These are phyloP conservation scores for Andrena chrysosceles DNA, from an alignment of 2,888 invertebrate genomes.

Conservation along the genomic window DNA sequence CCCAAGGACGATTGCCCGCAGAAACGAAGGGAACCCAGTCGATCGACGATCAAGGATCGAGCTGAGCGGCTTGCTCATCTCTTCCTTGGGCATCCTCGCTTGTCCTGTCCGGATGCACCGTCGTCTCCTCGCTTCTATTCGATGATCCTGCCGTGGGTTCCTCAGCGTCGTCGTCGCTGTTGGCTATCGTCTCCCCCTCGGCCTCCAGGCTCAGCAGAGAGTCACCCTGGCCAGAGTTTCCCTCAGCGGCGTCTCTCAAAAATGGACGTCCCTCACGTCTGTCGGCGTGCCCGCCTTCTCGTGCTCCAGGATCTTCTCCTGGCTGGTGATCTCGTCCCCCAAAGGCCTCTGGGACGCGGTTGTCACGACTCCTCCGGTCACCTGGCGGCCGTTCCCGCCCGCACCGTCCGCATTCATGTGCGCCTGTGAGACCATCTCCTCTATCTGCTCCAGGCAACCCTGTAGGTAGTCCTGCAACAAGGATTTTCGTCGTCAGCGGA, in stretches of 20 bases:
- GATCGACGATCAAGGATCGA: slow-evolving; percentile 2
- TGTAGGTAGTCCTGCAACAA: slow-evolving; percentile 91
- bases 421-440: slow-evolving; percentile 90
- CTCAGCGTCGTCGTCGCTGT: slow-evolving; percentile 47
- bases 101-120: neutral
- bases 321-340: slow-evolving; percentile 83
- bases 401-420: slow-evolving; percentile 84
- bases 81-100: slow-evolving; percentile 5
- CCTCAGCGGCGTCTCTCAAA: slow-evolving; percentile 82
- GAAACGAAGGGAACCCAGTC: slow-evolving; percentile 17
- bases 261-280: slow-evolving; percentile 94
- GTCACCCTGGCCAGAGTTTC: slow-evolving; percentile 68
- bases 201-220: slow-evolving; percentile 64
- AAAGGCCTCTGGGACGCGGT: slow-evolving; percentile 74
- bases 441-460: slow-evolving; percentile 92
- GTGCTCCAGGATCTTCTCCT: slow-evolving; percentile 87
- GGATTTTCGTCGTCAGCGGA: too few relatives aligned
- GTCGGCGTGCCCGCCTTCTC: slow-evolving; percentile 92
- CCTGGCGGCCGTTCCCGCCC: slow-evolving; percentile 80
- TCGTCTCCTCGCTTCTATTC: neutral
- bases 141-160: slow-evolving; percentile 24
- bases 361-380: slow-evolving; percentile 70
- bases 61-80: neutral
- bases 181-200: slow-evolving; percentile 42
- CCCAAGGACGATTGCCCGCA: neutral